A percentile compares a stretch with the other conserved stretches of the same genome.
phyloP scores from a whole-genome alignment of 2,797 vertebrate species.

The Cyprinella venusta region DNA sequence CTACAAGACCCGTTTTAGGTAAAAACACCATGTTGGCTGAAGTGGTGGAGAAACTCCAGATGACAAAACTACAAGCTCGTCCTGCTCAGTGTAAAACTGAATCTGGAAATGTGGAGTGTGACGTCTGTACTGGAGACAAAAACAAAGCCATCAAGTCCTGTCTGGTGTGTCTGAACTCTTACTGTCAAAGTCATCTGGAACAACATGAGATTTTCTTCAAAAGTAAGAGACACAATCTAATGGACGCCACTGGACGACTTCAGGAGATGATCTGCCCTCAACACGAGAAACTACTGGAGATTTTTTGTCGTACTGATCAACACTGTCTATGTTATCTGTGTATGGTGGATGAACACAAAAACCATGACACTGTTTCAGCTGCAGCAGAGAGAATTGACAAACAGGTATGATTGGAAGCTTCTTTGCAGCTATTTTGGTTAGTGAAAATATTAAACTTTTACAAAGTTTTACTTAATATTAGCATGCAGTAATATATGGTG shows the following conservation, averaged over 20 bases:
- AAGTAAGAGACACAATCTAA: conserved; percentile 76
- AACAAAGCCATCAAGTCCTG: conserved; percentile 4
- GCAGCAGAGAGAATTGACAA: neutral
- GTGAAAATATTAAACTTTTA: too few relatives aligned
- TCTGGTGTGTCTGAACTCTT: conserved; percentile 1
- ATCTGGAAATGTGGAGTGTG: conserved; percentile 79
- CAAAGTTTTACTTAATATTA: neutral
- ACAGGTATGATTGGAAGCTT: neutral
- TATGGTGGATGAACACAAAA: neutral
- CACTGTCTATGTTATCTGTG: conserved; percentile 81
- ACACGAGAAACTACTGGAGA: conserved; percentile 83
- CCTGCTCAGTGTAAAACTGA: neutral
- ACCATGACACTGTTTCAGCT: neutral
- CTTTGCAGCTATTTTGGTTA: neutral
- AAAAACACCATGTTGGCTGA: conserved; percentile 51
- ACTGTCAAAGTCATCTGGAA: neutral
- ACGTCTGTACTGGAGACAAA: conserved; percentile 74
- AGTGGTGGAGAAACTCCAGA: conserved; percentile 39
- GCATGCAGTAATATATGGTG: neutral
- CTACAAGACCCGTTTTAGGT: conserved; percentile 29
- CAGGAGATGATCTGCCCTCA: conserved; percentile 81
- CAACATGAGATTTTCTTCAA: neutral
- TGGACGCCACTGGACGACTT: conserved; percentile 80
- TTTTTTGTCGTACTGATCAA: conserved; percentile 83
- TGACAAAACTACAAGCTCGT: neutral